Evolutionary conservation across 2,797 vertebrate species (phyloP), one percentile per base, ranked within the genome.

Genomic region (Garrulus glandarius): DNA sequence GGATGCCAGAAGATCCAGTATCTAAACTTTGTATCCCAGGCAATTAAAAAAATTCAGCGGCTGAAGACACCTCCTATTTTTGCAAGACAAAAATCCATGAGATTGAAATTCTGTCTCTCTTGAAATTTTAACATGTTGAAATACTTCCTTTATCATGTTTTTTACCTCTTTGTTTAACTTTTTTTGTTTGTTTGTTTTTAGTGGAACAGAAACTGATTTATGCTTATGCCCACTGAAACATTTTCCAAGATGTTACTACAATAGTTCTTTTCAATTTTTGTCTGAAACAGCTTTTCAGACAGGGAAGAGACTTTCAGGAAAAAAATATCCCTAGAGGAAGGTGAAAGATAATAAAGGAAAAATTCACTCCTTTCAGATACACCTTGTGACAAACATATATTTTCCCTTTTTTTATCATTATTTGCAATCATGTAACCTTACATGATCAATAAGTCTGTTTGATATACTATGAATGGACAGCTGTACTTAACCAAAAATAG

Each of bases 311-410:
- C n/a, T n/a, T n/a, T n/a, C 21, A 60, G 47, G 24, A 87, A 77
- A 82, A 36, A 77, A 79, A 61, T 70, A 36, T 59, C 32, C 13
- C 9, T 70, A 49, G 37, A n/a, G 30, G 6, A 13, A 82, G 17
- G 16, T 59, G 21, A 55, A 87, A 76, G 17, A 57, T 34, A 49
- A 53, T 7, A 13, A 77, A 72, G 13, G 16, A 69, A 89, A 75
- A 71, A 32, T 11, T 53, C 5, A 59, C 4, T 71, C 5, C 5
- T 68, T 90, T 90, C 19, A 67, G 18, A 39, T 60, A 49, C 7
- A 26, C 1, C 1, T 7, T 56, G 21, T 70, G 41, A 15, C 3
- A 49, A 49, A 34, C 2, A 41, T 12, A 24, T 2, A 17, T 50
- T 49, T 81, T 77, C 5, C 77, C 6, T 41, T 77, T 52, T 89